A percentile compares a stretch with the other conserved stretches of the same genome.
These are phyloP conservation scores for Cistogaster globosa DNA, from an alignment of 2,888 invertebrate genomes.

Conservation along the genomic window DNA sequence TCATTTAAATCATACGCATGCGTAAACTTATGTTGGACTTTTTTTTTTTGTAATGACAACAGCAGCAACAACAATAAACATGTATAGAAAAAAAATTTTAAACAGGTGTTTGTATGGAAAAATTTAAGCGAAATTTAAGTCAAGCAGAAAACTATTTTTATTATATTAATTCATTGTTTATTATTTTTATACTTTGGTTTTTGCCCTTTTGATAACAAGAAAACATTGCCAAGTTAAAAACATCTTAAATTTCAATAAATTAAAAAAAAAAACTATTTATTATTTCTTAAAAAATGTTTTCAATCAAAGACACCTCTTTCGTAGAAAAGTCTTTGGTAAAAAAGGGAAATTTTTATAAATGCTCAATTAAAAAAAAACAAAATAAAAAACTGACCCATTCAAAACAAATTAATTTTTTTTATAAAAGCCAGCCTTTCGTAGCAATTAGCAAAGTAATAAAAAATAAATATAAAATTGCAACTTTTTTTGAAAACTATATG, in stretches of 20 bases:
- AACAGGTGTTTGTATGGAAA: slow-evolving; percentile 54
- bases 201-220: background rate
- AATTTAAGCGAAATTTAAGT: slow-evolving; percentile 59
- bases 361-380: no score
- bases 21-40: slow-evolving; percentile 29
- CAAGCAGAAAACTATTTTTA: slow-evolving; percentile 61
- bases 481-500: no score
- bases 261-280: background rate
- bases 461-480: no score
- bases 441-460: no score
- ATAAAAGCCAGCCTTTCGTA: no score
- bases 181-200: slow-evolving; percentile 24
- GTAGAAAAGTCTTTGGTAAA: no score
- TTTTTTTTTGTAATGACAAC: slow-evolving; percentile 20
- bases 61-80: slow-evolving; percentile 5
- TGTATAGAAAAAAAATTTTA: slow-evolving; percentile 17
- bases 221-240: background rate
- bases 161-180: slow-evolving; percentile 10
- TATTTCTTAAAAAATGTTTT: background rate
- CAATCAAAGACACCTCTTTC: no score
- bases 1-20: slow-evolving; percentile 46
- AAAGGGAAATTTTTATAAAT: no score
- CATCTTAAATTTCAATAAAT: background rate
- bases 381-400: no score
- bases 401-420: no score